Base-by-base conservation (phyloP, 2,797 vertebrate genomes). In the Neosalanx taihuensis region DNA sequence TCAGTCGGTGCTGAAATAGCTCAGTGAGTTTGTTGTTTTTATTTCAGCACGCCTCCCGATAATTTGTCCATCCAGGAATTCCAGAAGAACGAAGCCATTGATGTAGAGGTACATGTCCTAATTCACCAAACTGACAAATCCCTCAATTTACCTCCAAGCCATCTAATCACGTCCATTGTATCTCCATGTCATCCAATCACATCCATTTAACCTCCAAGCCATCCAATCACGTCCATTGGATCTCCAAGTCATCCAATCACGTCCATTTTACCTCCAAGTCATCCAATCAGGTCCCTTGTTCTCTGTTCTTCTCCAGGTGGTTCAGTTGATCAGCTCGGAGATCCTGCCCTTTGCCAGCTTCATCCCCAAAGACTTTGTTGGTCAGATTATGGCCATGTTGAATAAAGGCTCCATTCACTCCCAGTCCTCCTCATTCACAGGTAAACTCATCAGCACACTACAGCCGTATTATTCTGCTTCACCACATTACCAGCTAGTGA, bases 11-110 rank as follows among this genome's bases (percentile, higher is more conserved):
- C 4, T 23, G 23, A 23, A 49, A 9, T 49, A 53, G 6, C 61
- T 63, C 23, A 61, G 12, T 59, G 15, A 17, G 6, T 61, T 41
- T 53, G 4, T 79, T n/a, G 59, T 65, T 79, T 83, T 82, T 81
- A 72, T 74, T 86, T 87, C 80, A 99, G 98, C 91, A 91, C 92
- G 78, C 95, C 97, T 83, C 97, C 97, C 75, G 97, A 99, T 92
- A 99, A 99, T 90, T 87, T 99, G 78, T 99, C 98, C 75, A 98
- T 99, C 91, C 96, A 99, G 90, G 98, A 99, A 82, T 99, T 99
- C 92, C 97, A 99, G 89, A 97, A 95, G 92, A 99, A 99, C 81
- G 97, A 99, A 93, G 93, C 89, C 78, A 90, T 99, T 81, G 98
- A 99, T 85, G 97, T 99, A 31, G 96, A 99, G 94, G 98, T 99